Evolutionary conservation across 2,113 vertebrate species (phyloP).

Genomic region (Tetraodon nigroviridis): DNA sequence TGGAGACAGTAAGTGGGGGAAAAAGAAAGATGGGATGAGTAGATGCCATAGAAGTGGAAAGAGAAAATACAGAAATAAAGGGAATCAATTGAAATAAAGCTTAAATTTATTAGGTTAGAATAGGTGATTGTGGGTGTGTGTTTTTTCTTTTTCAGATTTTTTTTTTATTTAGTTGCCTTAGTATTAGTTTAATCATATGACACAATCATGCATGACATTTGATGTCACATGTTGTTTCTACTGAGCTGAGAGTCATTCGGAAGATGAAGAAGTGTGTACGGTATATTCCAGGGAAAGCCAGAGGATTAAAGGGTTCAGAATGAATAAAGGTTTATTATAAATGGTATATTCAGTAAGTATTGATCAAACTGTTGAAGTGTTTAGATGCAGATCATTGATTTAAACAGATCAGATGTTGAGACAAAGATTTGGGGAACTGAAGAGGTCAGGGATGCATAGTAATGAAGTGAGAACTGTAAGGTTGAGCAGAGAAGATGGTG

Average conservation of each 20-base stretch:
- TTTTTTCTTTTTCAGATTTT: no score
- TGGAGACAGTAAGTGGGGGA: slow-evolving; percentile 20
- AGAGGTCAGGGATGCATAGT: slow-evolving; percentile 23
- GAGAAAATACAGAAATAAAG: slow-evolving; percentile 4
- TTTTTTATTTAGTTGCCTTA: no score
- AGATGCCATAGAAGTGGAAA: slow-evolving; percentile 12
- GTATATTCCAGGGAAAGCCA: slow-evolving; percentile 64
- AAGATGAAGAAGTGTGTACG: slow-evolving; percentile 49
- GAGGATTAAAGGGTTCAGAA: slow-evolving; percentile 60
- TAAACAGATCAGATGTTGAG: slow-evolving; percentile 48
- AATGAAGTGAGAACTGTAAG: slow-evolving; percentile 16
- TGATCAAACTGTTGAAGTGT: slow-evolving; percentile 62
- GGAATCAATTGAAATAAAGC: slow-evolving; percentile 7
- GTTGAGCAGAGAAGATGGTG: slow-evolving; percentile 1
- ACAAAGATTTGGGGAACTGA: neutral
- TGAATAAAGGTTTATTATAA: slow-evolving; percentile 60
- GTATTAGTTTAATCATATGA: no score
- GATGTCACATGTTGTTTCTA: slow-evolving; percentile 41
- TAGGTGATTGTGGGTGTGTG: neutral
- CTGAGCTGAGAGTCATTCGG: slow-evolving; percentile 30
- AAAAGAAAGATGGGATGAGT: slow-evolving; percentile 13
- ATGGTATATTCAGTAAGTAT: slow-evolving; percentile 69
- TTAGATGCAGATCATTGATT: slow-evolving; percentile 64
- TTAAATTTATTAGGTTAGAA: slow-evolving; percentile 17
- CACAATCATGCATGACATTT: slow-evolving; percentile 22